Percentiles rank a stretch among this genome's conserved stretches.
Conservation (phyloP, 2,888 invertebrate species). For the Stenodema calcarata region DNA sequence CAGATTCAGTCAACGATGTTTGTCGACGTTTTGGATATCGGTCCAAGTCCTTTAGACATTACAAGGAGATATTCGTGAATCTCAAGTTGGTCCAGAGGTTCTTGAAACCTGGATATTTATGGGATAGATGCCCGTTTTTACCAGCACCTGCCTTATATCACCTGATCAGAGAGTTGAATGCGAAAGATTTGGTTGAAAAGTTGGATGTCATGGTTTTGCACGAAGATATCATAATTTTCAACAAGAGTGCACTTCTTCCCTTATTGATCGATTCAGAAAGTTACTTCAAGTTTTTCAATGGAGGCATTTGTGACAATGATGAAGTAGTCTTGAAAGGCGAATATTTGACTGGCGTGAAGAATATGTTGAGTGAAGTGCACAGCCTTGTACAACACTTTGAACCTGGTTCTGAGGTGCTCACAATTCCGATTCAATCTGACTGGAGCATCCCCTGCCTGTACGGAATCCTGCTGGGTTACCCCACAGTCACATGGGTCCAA, state of each 20-base stretch:
- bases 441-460: slow-evolving; percentile 59
- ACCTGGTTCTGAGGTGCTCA: not conserved
- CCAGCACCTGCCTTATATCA: not conserved
- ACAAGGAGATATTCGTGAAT: slow-evolving; percentile 31
- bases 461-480: slow-evolving; percentile 60
- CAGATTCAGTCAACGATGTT: not conserved
- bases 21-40: not conserved
- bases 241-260: not conserved
- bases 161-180: not conserved
- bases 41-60: not conserved
- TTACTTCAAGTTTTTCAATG: slow-evolving; percentile 36
- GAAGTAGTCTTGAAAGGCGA: not conserved
- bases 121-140: slow-evolving; percentile 46
- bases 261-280: not conserved
- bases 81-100: slow-evolving; percentile 9
- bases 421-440: not conserved
- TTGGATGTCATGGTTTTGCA: slow-evolving; percentile 8
- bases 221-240: slow-evolving; percentile 22
- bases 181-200: not conserved
- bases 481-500: slow-evolving; percentile 59
- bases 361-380: not conserved
- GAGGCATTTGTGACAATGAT: not conserved
- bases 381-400: not conserved
- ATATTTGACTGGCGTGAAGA: not conserved
- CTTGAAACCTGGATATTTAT: slow-evolving; percentile 44